Conservation (phyloP, 2,797 vertebrate genomes). For the Pangasius mekongensis region DNA sequence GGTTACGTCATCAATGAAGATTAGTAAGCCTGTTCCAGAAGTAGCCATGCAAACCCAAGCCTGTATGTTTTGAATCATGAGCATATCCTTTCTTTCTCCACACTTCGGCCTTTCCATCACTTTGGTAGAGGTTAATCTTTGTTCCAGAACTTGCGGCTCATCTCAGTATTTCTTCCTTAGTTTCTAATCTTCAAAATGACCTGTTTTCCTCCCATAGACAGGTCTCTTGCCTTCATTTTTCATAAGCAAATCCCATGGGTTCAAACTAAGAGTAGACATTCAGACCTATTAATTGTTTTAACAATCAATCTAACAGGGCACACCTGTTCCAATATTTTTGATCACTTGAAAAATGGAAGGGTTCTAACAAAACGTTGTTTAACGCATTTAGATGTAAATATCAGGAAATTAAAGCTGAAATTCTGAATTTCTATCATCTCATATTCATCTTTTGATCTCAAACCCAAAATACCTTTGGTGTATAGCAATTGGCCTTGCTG, state of each 20-base stretch:
- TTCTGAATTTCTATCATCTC: background rate
- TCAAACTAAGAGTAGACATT: background rate
- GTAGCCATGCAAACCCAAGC: background rate
- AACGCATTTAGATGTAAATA: background rate
- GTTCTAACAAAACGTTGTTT: background rate
- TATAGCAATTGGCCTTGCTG: background rate
- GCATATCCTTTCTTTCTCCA: background rate
- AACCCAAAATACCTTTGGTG: background rate
- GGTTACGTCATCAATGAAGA: too few relatives aligned
- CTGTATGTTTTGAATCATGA: background rate
- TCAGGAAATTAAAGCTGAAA: background rate
- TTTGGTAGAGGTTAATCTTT: background rate
- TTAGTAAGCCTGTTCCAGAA: too few relatives aligned
- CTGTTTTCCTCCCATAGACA: background rate
- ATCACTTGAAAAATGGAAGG: background rate
- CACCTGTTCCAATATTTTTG: background rate
- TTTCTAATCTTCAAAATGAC: background rate
- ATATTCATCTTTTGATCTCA: background rate
- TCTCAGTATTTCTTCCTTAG: background rate
- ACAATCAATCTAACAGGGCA: background rate
- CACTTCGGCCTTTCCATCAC: background rate
- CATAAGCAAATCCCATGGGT: background rate
- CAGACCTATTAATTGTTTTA: background rate
- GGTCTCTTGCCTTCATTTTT: background rate
- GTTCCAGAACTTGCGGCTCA: background rate